Evolutionary conservation across 2,888 invertebrate species (phyloP).

Genomic region (Andrena praecox): DNA sequence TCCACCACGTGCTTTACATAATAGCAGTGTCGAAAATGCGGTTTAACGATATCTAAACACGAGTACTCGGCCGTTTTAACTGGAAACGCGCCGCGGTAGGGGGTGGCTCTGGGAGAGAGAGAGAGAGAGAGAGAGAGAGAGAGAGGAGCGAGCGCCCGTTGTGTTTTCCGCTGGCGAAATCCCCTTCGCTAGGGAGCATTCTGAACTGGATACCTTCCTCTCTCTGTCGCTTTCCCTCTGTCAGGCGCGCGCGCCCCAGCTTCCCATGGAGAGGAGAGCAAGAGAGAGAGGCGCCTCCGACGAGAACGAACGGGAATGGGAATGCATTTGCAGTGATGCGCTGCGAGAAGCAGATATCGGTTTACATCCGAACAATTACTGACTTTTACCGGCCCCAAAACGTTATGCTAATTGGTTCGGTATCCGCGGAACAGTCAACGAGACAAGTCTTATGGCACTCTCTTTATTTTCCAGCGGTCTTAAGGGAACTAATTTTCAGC

Average conservation of each 20-base stretch:
- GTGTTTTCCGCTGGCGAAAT: constrained; percentile 66
- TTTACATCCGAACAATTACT: constrained; percentile 80
- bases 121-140: constrained; percentile 4
- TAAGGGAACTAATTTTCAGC: not conserved
- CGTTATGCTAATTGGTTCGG: constrained; percentile 76
- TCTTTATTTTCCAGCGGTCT: not conserved
- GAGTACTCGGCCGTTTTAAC: constrained; percentile 77
- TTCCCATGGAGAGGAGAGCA: constrained; percentile 26
- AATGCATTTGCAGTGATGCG: constrained; percentile 67
- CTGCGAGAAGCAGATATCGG: constrained; percentile 79
- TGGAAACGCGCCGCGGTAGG: constrained; percentile 48
- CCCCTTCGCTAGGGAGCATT: constrained; percentile 63
- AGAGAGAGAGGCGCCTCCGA: constrained; percentile 48
- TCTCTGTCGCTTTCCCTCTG: not conserved
- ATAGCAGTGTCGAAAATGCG: constrained; percentile 83
- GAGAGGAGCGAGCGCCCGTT: constrained; percentile 36
- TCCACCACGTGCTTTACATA: constrained; percentile 83
- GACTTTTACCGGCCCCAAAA: constrained; percentile 73
- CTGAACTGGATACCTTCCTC: constrained; percentile 60
- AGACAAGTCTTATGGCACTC: not conserved
- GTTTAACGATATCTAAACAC: constrained; percentile 83
- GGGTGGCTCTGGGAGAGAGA: constrained; percentile 18
- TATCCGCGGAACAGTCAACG: constrained; percentile 20
- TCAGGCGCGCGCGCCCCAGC: not conserved
- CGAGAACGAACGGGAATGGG: constrained; percentile 47